Conservation (phyloP, 2,888 invertebrate species). For the Mechanitis messenoides region DNA sequence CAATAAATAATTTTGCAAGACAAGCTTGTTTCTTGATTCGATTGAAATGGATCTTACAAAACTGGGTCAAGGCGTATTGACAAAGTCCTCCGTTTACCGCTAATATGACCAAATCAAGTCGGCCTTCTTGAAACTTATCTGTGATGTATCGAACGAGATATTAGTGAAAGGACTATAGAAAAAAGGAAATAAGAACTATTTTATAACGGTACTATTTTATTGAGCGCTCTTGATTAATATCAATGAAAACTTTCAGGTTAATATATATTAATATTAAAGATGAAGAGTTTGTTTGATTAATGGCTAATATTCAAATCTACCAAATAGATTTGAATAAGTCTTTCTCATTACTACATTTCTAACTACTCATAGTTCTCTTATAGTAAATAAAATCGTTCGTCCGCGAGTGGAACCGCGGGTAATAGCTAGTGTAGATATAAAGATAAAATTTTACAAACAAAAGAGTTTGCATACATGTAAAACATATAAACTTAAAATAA, state of each 20-base stretch:
- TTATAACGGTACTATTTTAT: conserved; percentile 11
- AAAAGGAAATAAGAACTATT: conserved; percentile 14
- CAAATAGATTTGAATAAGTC: too few relatives aligned
- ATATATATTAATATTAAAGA: too few relatives aligned
- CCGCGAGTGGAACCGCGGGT: too few relatives aligned
- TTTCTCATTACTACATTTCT: too few relatives aligned
- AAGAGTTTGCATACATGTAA: neutral
- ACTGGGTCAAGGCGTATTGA: conserved; percentile 21
- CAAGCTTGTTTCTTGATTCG: conserved; percentile 14
- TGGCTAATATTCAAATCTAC: too few relatives aligned
- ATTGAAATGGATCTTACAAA: conserved; percentile 14
- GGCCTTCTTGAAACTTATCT: conserved; percentile 15
- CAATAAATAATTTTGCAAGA: conserved; percentile 17
- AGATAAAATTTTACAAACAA: too few relatives aligned
- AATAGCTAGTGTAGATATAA: too few relatives aligned
- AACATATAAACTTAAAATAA: neutral
- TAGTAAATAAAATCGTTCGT: too few relatives aligned
- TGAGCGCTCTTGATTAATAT: neutral
- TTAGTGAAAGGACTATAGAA: conserved; percentile 9
- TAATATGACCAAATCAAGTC: conserved; percentile 14
- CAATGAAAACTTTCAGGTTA: too few relatives aligned
- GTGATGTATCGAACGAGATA: conserved; percentile 19
- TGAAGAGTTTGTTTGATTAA: too few relatives aligned
- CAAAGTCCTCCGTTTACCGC: conserved; percentile 15
- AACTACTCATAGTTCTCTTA: too few relatives aligned